phyloP scores from a whole-genome alignment of 2,888 invertebrate genomes.

The Sesia bembeciformis region DNA sequence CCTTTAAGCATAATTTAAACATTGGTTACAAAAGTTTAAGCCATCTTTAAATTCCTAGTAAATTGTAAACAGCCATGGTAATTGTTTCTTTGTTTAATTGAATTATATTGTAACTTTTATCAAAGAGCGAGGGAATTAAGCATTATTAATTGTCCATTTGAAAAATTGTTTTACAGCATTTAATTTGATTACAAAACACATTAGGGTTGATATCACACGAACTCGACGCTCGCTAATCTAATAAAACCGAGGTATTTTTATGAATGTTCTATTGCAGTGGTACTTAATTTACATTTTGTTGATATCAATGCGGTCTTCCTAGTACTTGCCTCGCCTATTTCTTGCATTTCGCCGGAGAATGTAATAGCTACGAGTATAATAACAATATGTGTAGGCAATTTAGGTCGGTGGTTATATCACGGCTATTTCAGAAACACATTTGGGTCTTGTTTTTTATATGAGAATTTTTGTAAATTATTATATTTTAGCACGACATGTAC shows the following conservation, averaged over 20 bases:
- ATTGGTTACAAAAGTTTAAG: too few species aligned
- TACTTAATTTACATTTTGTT: not conserved
- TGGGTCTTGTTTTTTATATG: not conserved
- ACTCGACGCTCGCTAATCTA: not conserved
- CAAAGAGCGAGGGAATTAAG: too few species aligned
- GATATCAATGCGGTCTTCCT: not conserved
- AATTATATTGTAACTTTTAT: too few species aligned
- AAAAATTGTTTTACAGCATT: too few species aligned
- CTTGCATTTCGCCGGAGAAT: constrained; percentile 6
- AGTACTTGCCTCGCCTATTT: constrained; percentile 4
- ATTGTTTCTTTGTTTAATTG: too few species aligned
- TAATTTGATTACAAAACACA: not conserved
- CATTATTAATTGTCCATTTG: too few species aligned
- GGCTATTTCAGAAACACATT: constrained; percentile 8
- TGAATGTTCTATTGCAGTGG: not conserved
- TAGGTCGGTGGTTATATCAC: constrained; percentile 1
- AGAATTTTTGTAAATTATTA: constrained; percentile 7
- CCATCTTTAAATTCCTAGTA: too few species aligned
- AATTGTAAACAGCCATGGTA: too few species aligned
- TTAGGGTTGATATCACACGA: not conserved
- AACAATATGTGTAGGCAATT: constrained; percentile 3
- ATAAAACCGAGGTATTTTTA: not conserved
- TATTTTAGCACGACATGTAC: constrained; percentile 9
- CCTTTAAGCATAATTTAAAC: too few species aligned
- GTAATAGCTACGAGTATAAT: constrained; percentile 6